Base-by-base conservation (phyloP, 2,113 vertebrate species). In the Falco punctatus region DNA sequence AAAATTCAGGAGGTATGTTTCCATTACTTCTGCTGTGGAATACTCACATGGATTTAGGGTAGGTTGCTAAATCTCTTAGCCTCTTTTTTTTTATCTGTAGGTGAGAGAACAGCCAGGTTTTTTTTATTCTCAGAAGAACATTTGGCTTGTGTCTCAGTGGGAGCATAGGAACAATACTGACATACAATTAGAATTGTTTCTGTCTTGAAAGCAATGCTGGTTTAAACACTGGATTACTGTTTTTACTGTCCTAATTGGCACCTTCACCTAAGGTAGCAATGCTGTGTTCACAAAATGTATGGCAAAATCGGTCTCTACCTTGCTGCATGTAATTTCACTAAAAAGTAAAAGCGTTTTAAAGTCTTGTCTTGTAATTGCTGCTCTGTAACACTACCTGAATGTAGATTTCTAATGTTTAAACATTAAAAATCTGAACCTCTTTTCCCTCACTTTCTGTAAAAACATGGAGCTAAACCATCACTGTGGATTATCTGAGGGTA, bases 401-500 rank as follows among this genome's bases (percentile, higher is more conserved):
- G 30, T 52, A 89, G 66, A 61, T 85, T 84, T 86, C 61, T 67
- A 44, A 40, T 88, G 20, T 81, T 86, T 66, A 83, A 89, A 81
- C 84, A 67, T 72, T 75, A 65, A 35, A 84, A 72, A 84, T 79
- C 73, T 49, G 57, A 92, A 89, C 10, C 12, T 22, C 23, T 80
- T 70, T 65, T 2, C 1, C 14, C 35, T 51, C 3, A 2, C 44
- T 84, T 88, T 75, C 18, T 52, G 19, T 94, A 84, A 86, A 88
- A 90, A 64, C 38, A 42, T 27, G 44, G 59, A 88, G 35, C 46
- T 69, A 92, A 87, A 72, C 33, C 6, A 5, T 92, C 32, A 13
- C 90, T 94, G 44, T 75, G 75, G 73, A 85, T 94, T 92, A 88
- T 96, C 88, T 84, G 74, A 94, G 57, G 61, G 77, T 91, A 87